phyloP scores from a whole-genome alignment of 2,888 invertebrate species.

The Caenorhabditis becei region DNA sequence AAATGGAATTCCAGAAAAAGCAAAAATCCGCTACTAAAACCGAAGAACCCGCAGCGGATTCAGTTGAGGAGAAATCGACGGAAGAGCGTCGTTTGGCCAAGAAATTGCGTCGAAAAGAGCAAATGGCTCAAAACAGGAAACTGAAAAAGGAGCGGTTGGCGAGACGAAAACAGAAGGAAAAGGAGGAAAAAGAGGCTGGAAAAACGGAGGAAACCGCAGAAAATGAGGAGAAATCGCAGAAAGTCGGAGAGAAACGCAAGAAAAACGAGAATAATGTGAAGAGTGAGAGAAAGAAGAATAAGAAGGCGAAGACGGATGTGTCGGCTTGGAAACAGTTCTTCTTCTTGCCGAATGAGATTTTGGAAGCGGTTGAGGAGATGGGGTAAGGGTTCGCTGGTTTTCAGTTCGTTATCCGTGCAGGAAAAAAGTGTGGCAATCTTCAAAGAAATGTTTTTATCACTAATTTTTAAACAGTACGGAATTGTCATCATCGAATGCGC shows the following conservation, averaged over 20 bases:
- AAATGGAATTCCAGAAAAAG: constrained; percentile 3
- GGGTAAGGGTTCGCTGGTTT: constrained; percentile 62
- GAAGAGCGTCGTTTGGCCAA: constrained; percentile 49
- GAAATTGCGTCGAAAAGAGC: constrained; percentile 37
- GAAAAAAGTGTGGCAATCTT: no score
- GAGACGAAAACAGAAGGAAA: constrained; percentile 26
- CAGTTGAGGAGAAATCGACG: constrained; percentile 10
- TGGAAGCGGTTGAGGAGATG: constrained; percentile 62
- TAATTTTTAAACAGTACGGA: neutral
- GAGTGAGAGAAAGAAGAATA: constrained; percentile 2
- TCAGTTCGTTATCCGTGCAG: no score
- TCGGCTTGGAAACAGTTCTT: constrained; percentile 66
- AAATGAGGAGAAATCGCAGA: constrained; percentile 12
- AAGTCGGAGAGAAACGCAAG: constrained; percentile 10
- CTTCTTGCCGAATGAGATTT: constrained; percentile 62
- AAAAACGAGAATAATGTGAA: constrained; percentile 4
- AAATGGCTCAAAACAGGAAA: constrained; percentile 51
- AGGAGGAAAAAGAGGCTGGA: constrained; percentile 12
- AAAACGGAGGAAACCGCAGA: constrained; percentile 18
- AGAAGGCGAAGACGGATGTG: constrained; percentile 36
- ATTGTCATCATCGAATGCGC: no score
- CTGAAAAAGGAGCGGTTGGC: constrained; percentile 43
- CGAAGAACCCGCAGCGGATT: neutral
- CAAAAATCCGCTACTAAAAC: neutral
- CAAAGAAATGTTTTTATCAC: neutral